phyloP scores from a whole-genome alignment of 2,113 vertebrate species.

The Dasyornis broadbenti region DNA sequence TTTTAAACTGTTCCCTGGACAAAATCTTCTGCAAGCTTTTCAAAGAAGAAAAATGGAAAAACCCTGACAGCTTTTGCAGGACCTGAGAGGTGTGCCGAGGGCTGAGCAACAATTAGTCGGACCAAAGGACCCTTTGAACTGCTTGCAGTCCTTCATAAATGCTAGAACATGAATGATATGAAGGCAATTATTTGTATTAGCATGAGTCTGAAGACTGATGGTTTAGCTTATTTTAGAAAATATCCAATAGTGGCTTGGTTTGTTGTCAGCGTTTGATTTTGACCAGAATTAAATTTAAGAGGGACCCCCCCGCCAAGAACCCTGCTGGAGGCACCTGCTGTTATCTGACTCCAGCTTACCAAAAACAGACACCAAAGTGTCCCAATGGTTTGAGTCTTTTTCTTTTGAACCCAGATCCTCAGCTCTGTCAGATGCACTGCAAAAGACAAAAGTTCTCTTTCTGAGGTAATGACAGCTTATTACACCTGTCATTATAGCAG shows the following conservation, averaged over 20 bases:
- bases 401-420: neutral
- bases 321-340: neutral
- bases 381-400: neutral
- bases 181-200: neutral
- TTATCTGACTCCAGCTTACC: neutral
- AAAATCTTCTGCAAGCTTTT: neutral
- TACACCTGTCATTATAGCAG: neutral
- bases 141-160: neutral
- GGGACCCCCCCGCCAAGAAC: neutral
- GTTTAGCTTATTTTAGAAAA: neutral
- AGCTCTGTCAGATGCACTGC: neutral
- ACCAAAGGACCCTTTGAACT: neutral
- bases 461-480: neutral
- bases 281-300: neutral
- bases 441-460: neutral
- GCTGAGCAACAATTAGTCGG: neutral
- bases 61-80: neutral
- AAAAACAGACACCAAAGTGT: neutral
- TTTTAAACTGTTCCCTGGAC: neutral
- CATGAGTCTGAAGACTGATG: neutral
- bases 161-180: neutral
- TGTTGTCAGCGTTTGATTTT: neutral
- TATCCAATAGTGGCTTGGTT: neutral
- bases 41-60: neutral
- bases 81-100: neutral